Base-by-base conservation (phyloP, 2,113 vertebrate species). In the Spilogale gracilis region DNA sequence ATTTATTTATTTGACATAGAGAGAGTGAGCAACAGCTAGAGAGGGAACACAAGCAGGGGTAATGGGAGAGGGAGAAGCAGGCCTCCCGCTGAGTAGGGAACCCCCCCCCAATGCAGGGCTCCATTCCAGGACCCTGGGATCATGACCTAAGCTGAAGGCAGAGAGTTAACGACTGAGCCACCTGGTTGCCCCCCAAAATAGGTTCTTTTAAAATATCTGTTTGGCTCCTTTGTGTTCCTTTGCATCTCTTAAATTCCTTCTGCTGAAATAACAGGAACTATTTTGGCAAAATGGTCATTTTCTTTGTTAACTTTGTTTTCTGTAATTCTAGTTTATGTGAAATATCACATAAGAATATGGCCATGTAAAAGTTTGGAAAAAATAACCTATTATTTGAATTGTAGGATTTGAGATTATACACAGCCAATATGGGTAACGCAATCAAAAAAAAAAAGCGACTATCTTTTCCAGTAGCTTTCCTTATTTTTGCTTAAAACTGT, bases 221-320 rank as follows among this genome's bases (percentile, higher is more conserved):
- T 86, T 58, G 12, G 20, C 12, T 95, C 74, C 69, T 88, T 94
- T 90, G 52, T 94, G 38, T 50, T 79, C 76, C 67, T 30, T 54
- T 88, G 21, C 10, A 54, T 85, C 69, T 63, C 27, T 89, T 56
- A 67, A 73, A 23, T 94, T 58, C 85, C 93, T 95, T 93, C 56
- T 92, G 18, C n/a, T 91, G 67, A 78, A 84, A 71, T 65, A 91
- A 71, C 12, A 71, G n/a, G 81, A 82, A 74, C 9, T 14, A 2
- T 84, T 95, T 91, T 5, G n/a, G n/a, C 7, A 45, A 87, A 76
- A 58, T 84, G 8, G 60, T 79, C 23, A 76, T 43, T 93, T 92
- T 88, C 45, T 94, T 92, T 74, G 13, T 52, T 89, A 87, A 86
- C 6, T 95, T 89, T 45, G 45, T 65, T 97, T 97, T 93, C 80